A percentile compares a stretch with the other conserved stretches of the same genome.
Conservation (phyloP, 2,113 vertebrate genomes). For the Pelecanoides urinatrix region DNA sequence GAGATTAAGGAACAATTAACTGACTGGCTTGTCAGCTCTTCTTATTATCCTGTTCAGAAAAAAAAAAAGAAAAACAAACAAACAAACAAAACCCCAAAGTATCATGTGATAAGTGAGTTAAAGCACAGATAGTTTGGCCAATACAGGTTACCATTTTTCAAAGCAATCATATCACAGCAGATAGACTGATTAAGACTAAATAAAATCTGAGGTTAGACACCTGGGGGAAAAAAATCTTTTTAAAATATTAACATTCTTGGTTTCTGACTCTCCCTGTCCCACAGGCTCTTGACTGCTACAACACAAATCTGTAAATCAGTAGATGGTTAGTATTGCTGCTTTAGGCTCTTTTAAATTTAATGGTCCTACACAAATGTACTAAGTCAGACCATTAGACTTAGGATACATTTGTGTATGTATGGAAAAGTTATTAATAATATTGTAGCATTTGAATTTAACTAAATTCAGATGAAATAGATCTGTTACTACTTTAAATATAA, state of each 20-base stretch:
- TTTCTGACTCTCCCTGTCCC: neutral
- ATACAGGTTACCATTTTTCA: neutral
- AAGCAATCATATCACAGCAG: neutral
- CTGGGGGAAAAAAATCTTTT: neutral
- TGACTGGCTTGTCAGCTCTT: neutral
- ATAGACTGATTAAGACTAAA: neutral
- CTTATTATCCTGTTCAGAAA: neutral
- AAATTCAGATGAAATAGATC: neutral
- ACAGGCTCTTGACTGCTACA: neutral
- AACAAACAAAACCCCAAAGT: fast-evolving
- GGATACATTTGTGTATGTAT: neutral
- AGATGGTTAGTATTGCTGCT: neutral
- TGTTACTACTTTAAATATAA: neutral
- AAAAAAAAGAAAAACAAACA: neutral
- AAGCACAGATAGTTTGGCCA: neutral
- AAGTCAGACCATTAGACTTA: neutral
- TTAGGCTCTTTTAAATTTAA: neutral
- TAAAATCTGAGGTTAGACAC: neutral
- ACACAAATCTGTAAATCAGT: neutral
- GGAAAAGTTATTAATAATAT: neutral
- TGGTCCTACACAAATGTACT: neutral
- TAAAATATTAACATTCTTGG: neutral
- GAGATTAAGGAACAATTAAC: neutral
- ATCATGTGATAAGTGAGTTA: neutral
- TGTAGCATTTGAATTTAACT: neutral